Base-by-base conservation (phyloP, 2,113 vertebrate species). In the Syngnathus floridae region DNA sequence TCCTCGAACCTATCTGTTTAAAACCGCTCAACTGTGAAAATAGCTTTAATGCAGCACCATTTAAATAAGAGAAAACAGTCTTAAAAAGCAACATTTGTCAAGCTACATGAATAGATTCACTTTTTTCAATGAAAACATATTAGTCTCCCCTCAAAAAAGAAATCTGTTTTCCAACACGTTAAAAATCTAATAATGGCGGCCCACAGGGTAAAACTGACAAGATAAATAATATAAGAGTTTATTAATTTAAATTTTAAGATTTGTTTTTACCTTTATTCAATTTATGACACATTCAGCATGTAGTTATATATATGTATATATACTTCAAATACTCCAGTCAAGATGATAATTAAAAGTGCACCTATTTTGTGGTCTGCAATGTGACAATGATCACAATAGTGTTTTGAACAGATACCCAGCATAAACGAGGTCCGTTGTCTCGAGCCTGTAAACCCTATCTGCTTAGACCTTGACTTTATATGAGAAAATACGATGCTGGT, bases 31-130 rank as follows among this genome's bases (percentile, higher is more conserved):
- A 74, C 75, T 85, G 82, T 82, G 86, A 83, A 79, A 71, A 77
- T 76, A 77, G 80, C 76, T 85, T 82, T 86, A 86, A 89, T 84
- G 80, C 70, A 72, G 77, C 72, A 81, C 79, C 81, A 87, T 85
- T 88, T 87, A 77, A 45, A 78, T 59, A 43, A 37, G 51, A 73
- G 63, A 71, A 78, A 83, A 79, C 74, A 76, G 69, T 71, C 67
- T 76, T 72, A 66, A 83, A 84, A 76, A 79, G 72, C 71, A 75
- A 75, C 69, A 73, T 76, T 74, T 62, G 41, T 76, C 71, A 48
- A 51, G 73, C 57, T 62, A 49, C 66, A 51, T n/a, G 7, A n/a
- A 51, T 3, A 21, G 19, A 64, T 77, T 85, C 59, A 68, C 65
- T 66, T 65, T 68, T 45, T 21, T 31, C 61, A 49, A 72, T 48